These are phyloP conservation scores for Limnodromus scolopaceus DNA, from an alignment of 2,797 vertebrate genomes.

Conservation along the genomic window DNA sequence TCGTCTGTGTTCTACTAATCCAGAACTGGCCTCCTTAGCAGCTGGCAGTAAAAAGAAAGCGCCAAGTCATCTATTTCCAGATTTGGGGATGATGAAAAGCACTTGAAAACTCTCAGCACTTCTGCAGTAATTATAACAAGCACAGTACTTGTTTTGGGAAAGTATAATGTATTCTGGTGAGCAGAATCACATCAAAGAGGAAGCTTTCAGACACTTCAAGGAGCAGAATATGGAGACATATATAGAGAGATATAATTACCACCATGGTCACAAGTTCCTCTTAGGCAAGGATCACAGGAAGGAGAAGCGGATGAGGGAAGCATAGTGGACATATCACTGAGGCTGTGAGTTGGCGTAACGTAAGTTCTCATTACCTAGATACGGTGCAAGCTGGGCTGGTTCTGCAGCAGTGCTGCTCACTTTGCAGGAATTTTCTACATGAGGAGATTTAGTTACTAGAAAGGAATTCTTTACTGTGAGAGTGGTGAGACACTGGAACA, in stretches of 20 bases:
- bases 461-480: too few species aligned
- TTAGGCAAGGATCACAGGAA: constrained; percentile 26
- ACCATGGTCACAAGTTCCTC: constrained; percentile 24
- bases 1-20: constrained; percentile 20
- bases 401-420: background rate
- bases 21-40: constrained; percentile 65
- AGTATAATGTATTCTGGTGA: constrained; percentile 61
- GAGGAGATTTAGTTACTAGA: background rate
- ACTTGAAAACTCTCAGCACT: constrained; percentile 60
- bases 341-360: background rate
- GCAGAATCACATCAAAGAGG: constrained; percentile 52
- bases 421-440: background rate
- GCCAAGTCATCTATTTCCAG: constrained; percentile 67
- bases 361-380: background rate
- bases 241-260: constrained; percentile 53
- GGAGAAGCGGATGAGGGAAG: constrained; percentile 16
- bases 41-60: constrained; percentile 66
- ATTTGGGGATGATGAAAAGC: constrained; percentile 69
- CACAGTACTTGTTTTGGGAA: constrained; percentile 58
- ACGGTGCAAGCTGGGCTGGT: background rate
- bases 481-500: too few species aligned
- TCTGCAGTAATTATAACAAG: constrained; percentile 66
- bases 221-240: constrained; percentile 42
- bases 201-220: constrained; percentile 62
- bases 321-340: background rate